Conservation (phyloP, 2,888 invertebrate genomes). For the Athetis lepigone region DNA sequence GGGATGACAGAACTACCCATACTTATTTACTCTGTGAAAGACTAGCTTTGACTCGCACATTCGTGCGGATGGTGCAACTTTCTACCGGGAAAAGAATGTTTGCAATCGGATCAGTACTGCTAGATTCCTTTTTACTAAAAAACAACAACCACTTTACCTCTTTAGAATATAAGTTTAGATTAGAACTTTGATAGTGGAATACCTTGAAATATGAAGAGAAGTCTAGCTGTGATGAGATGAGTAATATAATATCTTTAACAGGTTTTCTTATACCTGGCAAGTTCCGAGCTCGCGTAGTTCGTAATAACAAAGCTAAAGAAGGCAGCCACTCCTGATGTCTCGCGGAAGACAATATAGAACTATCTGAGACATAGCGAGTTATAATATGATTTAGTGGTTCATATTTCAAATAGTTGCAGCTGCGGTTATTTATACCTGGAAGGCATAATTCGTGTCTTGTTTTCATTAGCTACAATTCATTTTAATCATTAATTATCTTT, state of each 20-base stretch:
- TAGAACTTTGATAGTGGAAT: too few relatives aligned
- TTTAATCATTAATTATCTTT: constrained; percentile 1
- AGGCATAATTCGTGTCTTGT: constrained; percentile 2
- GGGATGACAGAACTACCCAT: background rate
- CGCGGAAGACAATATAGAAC: background rate
- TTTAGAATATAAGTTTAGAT: too few relatives aligned
- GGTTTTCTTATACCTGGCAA: background rate
- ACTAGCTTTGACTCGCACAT: background rate
- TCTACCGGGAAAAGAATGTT: too few relatives aligned
- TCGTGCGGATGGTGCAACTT: too few relatives aligned
- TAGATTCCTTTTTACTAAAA: too few relatives aligned
- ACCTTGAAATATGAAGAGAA: background rate
- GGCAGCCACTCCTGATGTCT: background rate
- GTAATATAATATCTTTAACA: background rate
- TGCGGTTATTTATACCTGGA: background rate
- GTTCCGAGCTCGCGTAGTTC: background rate
- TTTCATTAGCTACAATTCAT: background rate
- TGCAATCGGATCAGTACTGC: too few relatives aligned
- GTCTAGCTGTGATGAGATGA: background rate
- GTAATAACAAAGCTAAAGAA: background rate
- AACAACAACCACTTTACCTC: too few relatives aligned
- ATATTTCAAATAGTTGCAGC: background rate
- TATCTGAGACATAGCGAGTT: background rate
- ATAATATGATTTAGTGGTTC: constrained; percentile 5
- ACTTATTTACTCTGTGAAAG: background rate